phyloP scores from a whole-genome alignment of 2,888 invertebrate genomes.

The Drosophila histrio region DNA sequence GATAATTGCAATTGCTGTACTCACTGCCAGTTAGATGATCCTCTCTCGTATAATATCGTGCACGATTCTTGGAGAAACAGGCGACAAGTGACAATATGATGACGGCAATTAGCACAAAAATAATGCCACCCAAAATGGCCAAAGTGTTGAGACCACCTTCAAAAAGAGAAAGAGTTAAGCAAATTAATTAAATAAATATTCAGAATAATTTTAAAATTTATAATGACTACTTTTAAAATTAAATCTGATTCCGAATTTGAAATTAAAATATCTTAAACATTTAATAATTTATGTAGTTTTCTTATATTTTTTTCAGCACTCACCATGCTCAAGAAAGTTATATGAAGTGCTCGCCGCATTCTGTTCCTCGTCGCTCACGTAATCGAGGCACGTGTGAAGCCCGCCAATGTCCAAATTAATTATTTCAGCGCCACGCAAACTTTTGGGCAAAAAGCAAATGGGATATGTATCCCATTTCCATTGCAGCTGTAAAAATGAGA shows the following conservation, averaged over 20 bases:
- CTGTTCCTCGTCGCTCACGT: constrained; percentile 85
- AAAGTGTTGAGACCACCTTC: constrained; percentile 86
- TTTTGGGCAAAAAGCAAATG: constrained; percentile 84
- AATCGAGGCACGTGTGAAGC: constrained; percentile 83
- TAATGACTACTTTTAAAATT: not conserved
- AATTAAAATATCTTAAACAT: not conserved
- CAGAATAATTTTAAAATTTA: too few species aligned
- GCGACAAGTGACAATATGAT: constrained; percentile 83
- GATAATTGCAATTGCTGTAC: constrained; percentile 53
- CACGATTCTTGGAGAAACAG: constrained; percentile 89
- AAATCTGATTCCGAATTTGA: not conserved
- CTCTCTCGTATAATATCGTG: constrained; percentile 92
- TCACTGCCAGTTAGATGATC: constrained; percentile 85
- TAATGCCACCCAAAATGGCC: constrained; percentile 84
- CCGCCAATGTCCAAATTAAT: constrained; percentile 83
- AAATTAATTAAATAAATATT: too few species aligned
- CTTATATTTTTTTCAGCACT: constrained; percentile 20
- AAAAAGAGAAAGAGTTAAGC: constrained; percentile 46
- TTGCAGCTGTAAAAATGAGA: constrained; percentile 71
- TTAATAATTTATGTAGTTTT: not conserved
- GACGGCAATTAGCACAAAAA: constrained; percentile 83
- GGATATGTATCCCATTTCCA: constrained; percentile 84
- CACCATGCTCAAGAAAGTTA: constrained; percentile 86
- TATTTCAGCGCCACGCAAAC: constrained; percentile 83
- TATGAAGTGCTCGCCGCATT: constrained; percentile 85